These are phyloP conservation scores for Luperina nickerlii DNA, from an alignment of 2,888 invertebrate species.

Conservation along the genomic window DNA sequence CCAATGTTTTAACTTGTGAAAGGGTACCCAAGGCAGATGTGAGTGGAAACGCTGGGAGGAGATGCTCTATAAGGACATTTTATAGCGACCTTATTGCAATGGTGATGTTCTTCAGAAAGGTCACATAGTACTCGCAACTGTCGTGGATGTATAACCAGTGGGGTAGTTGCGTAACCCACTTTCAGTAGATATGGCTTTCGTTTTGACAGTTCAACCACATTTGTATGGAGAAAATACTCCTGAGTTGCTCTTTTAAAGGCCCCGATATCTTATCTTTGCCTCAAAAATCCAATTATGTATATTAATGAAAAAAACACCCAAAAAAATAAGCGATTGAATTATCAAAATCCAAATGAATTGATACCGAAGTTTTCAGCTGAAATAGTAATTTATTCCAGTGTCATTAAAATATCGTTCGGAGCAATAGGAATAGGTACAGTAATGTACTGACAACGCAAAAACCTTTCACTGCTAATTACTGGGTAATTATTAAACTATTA, in stretches of 20 bases:
- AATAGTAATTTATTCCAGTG: slow-evolving; percentile 33
- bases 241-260: too few relatives aligned
- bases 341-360: neutral
- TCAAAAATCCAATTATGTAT: neutral
- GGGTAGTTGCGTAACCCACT: too few relatives aligned
- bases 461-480: slow-evolving; percentile 46
- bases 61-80: neutral
- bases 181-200: too few relatives aligned
- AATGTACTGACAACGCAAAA: slow-evolving; percentile 29
- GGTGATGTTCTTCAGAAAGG: neutral
- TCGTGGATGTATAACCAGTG: neutral
- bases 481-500: slow-evolving; percentile 50
- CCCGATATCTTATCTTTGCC: too few relatives aligned
- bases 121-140: neutral
- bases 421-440: slow-evolving; percentile 10
- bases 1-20: neutral
- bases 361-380: slow-evolving; percentile 1
- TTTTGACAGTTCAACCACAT: neutral
- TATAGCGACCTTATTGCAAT: neutral
- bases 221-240: too few relatives aligned
- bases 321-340: neutral
- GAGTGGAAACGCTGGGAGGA: neutral
- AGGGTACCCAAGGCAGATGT: neutral
- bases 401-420: slow-evolving; percentile 35
- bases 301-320: neutral